Percentiles rank a stretch among this genome's conserved stretches.
phyloP scores from a whole-genome alignment of 2,797 vertebrate species.

The Pangasius larnaudii region DNA sequence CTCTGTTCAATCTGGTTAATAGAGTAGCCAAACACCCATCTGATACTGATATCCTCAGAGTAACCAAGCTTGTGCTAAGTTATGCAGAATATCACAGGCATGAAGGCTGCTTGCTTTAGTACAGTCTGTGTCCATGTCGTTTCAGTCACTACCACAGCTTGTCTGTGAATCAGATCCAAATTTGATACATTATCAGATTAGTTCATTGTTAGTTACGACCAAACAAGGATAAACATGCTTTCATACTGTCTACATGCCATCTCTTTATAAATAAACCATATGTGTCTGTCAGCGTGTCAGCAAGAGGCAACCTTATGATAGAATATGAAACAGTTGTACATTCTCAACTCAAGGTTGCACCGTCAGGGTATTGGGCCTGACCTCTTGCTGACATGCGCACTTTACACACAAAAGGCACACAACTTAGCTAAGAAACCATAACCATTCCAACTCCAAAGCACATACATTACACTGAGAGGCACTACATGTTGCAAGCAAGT shows the following conservation, averaged over 20 bases:
- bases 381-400: background rate
- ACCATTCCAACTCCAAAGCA: background rate
- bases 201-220: background rate
- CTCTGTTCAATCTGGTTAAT: background rate
- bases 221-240: slow-evolving; percentile 2
- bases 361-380: background rate
- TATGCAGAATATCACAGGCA: background rate
- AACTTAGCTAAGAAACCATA: background rate
- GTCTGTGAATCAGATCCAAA: background rate
- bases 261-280: slow-evolving; percentile 32
- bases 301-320: background rate
- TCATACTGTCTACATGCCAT: background rate
- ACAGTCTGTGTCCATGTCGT: background rate
- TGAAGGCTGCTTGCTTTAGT: background rate
- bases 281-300: background rate
- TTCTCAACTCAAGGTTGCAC: slow-evolving; percentile 15
- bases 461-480: background rate
- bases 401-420: background rate
- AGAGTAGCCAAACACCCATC: background rate
- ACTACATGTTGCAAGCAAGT: background rate
- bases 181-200: background rate
- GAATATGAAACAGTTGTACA: slow-evolving; percentile 21
- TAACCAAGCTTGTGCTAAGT: background rate
- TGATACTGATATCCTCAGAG: background rate
- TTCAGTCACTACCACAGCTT: background rate